Base-by-base conservation (phyloP, 2,113 vertebrate species). In the Pterocles burchelli region DNA sequence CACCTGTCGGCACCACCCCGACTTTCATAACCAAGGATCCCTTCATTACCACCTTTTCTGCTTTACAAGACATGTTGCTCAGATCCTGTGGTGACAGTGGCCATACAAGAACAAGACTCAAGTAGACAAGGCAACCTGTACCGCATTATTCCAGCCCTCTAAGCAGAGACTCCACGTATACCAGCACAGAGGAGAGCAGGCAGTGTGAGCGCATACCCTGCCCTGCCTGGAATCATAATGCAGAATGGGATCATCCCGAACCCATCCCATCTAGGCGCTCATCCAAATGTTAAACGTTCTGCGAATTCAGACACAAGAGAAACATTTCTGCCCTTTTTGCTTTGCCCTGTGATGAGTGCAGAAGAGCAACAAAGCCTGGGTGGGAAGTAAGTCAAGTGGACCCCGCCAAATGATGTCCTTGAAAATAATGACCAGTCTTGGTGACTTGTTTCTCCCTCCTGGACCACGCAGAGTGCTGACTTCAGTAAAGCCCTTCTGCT, bases 201-300 rank as follows among this genome's bases (percentile, higher is more conserved):
- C 17, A 78, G 12, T 41, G 41, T 65, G 79, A 95, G 66, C 2
- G 0, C 65, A 65, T 92, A 88, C 25, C 5, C 84, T 90, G 80
- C 80, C 83, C 86, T 87, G 88, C 86, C 83, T 91, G 88, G 36
- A 90, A 68, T 62, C 4, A 1, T 93, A 46, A 92, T 58, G 31
- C 58, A 89, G 84, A 93, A 94, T 93, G 92, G 92, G 86, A 95
- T 95, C 94, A 95, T 95, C 86, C 77, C 2, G 36, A 93, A 83
- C 90, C 68, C 76, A 89, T 86, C 93, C 92, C 92, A 87, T 78
- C 70, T 31, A 93, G 88, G 93, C 84, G 62, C 11, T 61, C n/a
- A 70, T 73, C 86, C 93, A 97, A 87, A 54, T 71, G 73, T 81
- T 34, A 93, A 68, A 94, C 34, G 62, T 88, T 94, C 76, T 85